Conservation (phyloP, 2,113 vertebrate genomes). For the Colossoma macropomum region DNA sequence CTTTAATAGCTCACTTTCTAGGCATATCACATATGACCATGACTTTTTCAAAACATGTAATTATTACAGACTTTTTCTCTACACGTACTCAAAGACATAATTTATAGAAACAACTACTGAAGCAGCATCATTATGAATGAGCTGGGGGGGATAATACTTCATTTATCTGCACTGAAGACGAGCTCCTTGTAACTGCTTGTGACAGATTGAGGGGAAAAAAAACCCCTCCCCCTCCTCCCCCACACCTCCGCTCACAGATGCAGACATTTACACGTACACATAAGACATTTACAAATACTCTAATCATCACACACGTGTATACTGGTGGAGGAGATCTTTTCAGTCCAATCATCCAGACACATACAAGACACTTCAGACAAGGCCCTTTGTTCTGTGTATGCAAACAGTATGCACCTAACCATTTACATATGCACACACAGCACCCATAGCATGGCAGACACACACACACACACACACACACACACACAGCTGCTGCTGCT, state of each 20-base stretch:
- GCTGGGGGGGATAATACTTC: not conserved
- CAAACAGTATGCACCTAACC: not conserved
- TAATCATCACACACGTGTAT: constrained; percentile 25
- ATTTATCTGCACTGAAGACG: constrained; percentile 22
- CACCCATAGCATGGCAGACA: constrained; percentile 15
- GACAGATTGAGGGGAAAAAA: constrained; percentile 8
- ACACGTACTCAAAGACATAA: constrained; percentile 5
- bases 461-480: constrained; percentile 3
- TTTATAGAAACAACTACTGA: constrained; percentile 11
- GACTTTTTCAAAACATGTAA: not conserved
- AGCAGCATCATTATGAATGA: constrained; percentile 20
- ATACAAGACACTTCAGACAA: not conserved
- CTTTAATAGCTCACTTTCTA: not conserved
- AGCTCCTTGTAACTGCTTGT: not conserved
- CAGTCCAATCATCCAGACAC: not conserved
- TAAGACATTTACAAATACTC: not conserved
- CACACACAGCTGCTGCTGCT: constrained; percentile 37
- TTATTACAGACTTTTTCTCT: not conserved
- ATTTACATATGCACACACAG: not conserved
- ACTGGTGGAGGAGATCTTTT: constrained; percentile 31
- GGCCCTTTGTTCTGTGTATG: not conserved
- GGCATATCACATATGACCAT: no score
- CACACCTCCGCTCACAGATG: not conserved
- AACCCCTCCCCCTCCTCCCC: not conserved
- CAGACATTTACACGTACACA: constrained; percentile 32